Evolutionary conservation across 1,140 invertebrate species (phyloP), one percentile per base, ranked within the genome.

Genomic region (Sarcophaga bullata): DNA sequence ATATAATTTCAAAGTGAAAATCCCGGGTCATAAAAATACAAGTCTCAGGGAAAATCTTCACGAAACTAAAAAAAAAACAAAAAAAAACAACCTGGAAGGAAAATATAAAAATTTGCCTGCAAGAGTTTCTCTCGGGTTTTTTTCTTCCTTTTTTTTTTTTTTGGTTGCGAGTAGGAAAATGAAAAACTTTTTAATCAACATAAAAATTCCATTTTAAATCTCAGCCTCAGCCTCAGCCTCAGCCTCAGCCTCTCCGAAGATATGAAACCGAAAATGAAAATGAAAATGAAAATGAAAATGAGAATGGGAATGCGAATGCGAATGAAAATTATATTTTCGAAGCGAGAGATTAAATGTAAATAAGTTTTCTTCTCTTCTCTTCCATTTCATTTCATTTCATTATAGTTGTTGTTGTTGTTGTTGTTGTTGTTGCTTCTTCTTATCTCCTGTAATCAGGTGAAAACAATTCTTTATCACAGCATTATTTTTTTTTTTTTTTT

Each of bases 131-230:
- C 15, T n/a, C n/a, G n/a, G n/a, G n/a, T n/a, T n/a, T n/a, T n/a
- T n/a, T 62, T n/a, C n/a, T n/a, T n/a, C n/a, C n/a, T n/a, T n/a
- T n/a, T 4, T 37, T 37, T 37, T 37, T 37, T 37, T 37, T 1
- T 37, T 37, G 25, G 25, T 37, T 37, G 4, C 25, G 25, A 37
- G 25, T 37, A 37, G 17, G 17, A 6, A 72, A 17, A 19, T 37
- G 25, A 25, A 25, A 72, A 72, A 72, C 62, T 72, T 72, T 72
- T 72, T 72, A 72, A 72, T 72, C 19, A 72, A 72, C 62, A 72
- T 72, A 72, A 72, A 72, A 72, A 72, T 19, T 8, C 37, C 62
- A 25, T 37, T 37, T 37, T 37, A 72, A 72, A 72, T 72, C 62
- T 72, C 62, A 72, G 17, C 62, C 62, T 37, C 25, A 2, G 25